These are phyloP conservation scores for Paramuricea clavata DNA, from an alignment of 92 coral and sea anemone genomes.

Conservation along the genomic window DNA sequence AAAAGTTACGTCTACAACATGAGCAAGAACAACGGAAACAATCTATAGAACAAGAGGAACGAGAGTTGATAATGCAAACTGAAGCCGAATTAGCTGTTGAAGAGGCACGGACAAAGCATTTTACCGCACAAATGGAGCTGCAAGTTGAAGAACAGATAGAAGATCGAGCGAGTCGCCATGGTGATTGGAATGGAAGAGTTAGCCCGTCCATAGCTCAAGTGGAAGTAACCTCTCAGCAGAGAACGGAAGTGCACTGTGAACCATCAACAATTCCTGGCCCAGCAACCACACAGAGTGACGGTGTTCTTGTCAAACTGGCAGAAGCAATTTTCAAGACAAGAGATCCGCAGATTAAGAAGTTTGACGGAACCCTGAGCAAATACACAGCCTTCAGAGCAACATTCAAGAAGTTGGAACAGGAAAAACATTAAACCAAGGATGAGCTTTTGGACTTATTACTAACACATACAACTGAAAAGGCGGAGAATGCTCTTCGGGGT, in stretches of 20 bases:
- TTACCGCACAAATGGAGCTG: background rate
- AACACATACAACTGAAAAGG: conserved; percentile 4
- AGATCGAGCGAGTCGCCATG: too few relatives aligned
- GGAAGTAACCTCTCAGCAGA: background rate
- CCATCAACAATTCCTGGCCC: background rate
- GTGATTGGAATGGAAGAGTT: background rate
- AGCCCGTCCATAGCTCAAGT: background rate
- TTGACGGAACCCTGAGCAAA: conserved; percentile 17
- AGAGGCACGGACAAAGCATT: conserved; percentile 8
- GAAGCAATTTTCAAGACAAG: conserved; percentile 16
- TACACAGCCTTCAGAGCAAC: conserved; percentile 9
- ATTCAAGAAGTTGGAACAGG: conserved; percentile 28
- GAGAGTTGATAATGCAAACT: conserved; percentile 1
- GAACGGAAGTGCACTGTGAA: background rate
- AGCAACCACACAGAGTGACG: background rate
- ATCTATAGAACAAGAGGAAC: conserved; percentile 13
- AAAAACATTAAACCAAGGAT: conserved; percentile 28
- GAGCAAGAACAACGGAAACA: conserved; percentile 7
- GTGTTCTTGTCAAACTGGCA: background rate
- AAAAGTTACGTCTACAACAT: conserved; percentile 17
- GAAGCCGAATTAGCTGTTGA: background rate
- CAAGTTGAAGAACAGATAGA: background rate
- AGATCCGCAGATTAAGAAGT: conserved; percentile 19
- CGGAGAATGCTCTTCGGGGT: conserved; percentile 15
- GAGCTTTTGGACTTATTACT: conserved; percentile 20